Evolutionary conservation across 1,140 invertebrate species (phyloP), one percentile per base, ranked within the genome.

Genomic region (Drosophila prosaltans): DNA sequence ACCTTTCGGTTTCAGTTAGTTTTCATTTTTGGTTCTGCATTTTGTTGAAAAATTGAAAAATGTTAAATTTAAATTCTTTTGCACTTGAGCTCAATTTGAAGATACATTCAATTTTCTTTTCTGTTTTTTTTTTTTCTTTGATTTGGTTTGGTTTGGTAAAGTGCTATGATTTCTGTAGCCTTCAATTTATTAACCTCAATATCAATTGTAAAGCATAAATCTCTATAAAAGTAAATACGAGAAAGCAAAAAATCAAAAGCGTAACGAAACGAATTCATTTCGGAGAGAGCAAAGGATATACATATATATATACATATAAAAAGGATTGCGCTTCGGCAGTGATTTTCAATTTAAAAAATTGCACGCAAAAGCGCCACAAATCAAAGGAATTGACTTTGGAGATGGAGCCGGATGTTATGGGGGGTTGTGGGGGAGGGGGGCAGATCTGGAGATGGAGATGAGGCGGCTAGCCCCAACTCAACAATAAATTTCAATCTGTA

Each of bases 291-390:
- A 51, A 75, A 89, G 84, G 84, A 89, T 84, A 16, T 16, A 16
- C 0, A 16, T 16, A 16, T 16, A 16, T 16, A 16, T 16, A 16
- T 16, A 16, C 16, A 16, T 16, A 78, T 88, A 81, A 89, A 86
- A 88, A 88, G 84, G 84, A 88, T 88, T 88, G 80, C 72, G 80
- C 77, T 70, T 67, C 66, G 78, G 84, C 84, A 89, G 84, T 88
- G 84, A 88, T 89, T 88, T 88, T 88, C 84, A 89, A 88, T 89
- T 88, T 88, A 78, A 89, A 88, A 88, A 88, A 88, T 89, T 89
- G 84, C 84, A 88, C 84, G 84, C 84, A 88, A 88, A 84, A 88
- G 84, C 84, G 84, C 84, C 84, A 88, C 84, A 88, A 88, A 88
- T 88, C 84, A 88, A 88, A 88, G 84, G 84, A 88, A 88, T 88